A percentile compares a stretch with the other conserved stretches of the same genome.
Conservation (phyloP, 2,797 vertebrate species). For the Semaprochilodus insignis region DNA sequence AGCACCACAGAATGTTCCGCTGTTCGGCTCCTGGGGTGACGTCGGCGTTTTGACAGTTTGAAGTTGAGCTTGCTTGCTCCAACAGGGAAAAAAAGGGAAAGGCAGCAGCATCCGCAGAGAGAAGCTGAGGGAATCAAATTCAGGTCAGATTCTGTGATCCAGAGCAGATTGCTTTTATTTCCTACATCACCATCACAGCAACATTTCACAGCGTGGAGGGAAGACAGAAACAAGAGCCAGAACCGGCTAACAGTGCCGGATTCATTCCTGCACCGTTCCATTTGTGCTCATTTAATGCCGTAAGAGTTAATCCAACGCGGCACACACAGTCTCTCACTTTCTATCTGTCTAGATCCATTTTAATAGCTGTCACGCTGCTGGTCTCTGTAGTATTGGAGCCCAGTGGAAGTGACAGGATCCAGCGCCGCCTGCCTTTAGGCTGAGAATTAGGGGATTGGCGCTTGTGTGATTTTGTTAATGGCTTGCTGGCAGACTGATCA, state of each 20-base stretch:
- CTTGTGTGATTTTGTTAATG: conserved; percentile 59
- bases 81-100: not conserved
- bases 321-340: not conserved
- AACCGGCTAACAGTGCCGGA: not conserved
- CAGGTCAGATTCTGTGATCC: conserved; percentile 59
- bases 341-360: conserved; percentile 46
- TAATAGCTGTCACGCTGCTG: conserved; percentile 52
- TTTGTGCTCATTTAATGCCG: not conserved
- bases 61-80: conserved; percentile 20
- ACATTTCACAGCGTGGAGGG: conserved; percentile 31
- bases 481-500: conserved; percentile 56
- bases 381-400: conserved; percentile 29
- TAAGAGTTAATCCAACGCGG: not conserved
- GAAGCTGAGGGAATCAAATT: conserved; percentile 47
- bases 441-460: conserved; percentile 59
- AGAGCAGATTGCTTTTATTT: conserved; percentile 61
- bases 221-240: not conserved
- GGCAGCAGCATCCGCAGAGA: not conserved
- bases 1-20: conserved; percentile 9
- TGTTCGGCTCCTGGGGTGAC: conserved; percentile 26
- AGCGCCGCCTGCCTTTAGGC: conserved; percentile 55
- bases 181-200: conserved; percentile 47
- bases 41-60: conserved; percentile 47
- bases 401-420: conserved; percentile 63
- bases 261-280: not conserved